Evolutionary conservation across 2,113 vertebrate species (phyloP), one percentile per base, ranked within the genome.

Genomic region (Eublepharis macularius): DNA sequence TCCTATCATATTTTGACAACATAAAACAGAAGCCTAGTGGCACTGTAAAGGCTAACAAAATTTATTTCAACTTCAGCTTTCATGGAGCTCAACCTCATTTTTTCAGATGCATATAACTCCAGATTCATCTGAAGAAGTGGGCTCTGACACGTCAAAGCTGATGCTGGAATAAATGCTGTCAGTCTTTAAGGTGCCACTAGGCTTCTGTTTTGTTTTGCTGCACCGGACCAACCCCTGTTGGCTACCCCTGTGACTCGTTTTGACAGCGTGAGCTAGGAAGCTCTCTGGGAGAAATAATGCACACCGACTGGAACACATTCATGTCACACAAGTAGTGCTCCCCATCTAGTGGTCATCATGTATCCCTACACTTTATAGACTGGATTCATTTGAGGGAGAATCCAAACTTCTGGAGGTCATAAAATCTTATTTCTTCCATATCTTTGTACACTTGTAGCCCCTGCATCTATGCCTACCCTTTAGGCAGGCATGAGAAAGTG

Each of bases 301-400:
- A 21, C 13, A 26, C 26, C 24, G 29, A 17, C 13, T n/a, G 66
- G 9, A 14, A 14, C 8, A 1, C 4, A 11, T 60, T 36, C 6
- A 8, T 81, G 54, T 49, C 34, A 17, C 34, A 17, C 39, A 75
- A 79, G 82, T 80, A 83, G 76, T 39, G 70, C 85, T 94, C 45
- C 19, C 88, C 87, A 91, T 76, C 93, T 85, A 29, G 80, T 85
- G 90, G 90, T 70, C 79, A 87, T 14, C 86, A 21, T 0, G 0
- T 34, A 86, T 69, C 10, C 43, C 21, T 84, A 21, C 11, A 0
- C 75, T 75, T 87, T 74, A 65, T 16, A 13, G 3, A 51, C 5
- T 77, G 36, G 4, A 5, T 73, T 43, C 0, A 9, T 69, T 85
- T 76, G 57, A 82, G 0, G 21, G 41, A 6, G 3, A 47, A 49